These are phyloP conservation scores for Thymelicus lineola DNA, from an alignment of 2,888 invertebrate genomes.

Conservation along the genomic window DNA sequence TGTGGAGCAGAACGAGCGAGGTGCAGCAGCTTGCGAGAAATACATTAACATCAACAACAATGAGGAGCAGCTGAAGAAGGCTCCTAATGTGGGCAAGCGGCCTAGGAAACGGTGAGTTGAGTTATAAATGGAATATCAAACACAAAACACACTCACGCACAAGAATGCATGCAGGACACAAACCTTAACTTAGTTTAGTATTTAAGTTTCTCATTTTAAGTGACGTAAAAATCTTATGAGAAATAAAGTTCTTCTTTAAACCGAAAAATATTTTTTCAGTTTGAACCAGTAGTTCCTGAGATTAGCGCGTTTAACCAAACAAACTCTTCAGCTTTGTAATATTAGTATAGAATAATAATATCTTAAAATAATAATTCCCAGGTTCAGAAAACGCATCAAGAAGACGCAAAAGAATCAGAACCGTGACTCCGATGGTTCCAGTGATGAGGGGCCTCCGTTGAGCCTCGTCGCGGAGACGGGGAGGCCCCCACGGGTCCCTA, in stretches of 20 bases:
- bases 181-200: too few relatives aligned
- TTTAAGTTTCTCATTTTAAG: too few relatives aligned
- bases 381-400: conserved; percentile 75
- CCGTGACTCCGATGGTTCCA: conserved; percentile 71
- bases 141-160: too few relatives aligned
- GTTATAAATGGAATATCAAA: too few relatives aligned
- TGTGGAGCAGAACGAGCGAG: conserved; percentile 51
- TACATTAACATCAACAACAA: conserved; percentile 76
- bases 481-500: conserved; percentile 65
- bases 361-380: too few relatives aligned
- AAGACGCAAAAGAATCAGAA: conserved; percentile 59
- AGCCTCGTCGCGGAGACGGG: conserved; percentile 64
- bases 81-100: conserved; percentile 52
- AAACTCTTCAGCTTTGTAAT: background rate
- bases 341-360: too few relatives aligned
- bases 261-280: too few relatives aligned
- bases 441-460: conserved; percentile 71
- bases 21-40: conserved; percentile 56
- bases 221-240: too few relatives aligned
- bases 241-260: too few relatives aligned
- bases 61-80: conserved; percentile 64
- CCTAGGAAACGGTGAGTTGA: conserved; percentile 23
- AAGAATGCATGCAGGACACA: too few relatives aligned
- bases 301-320: too few relatives aligned
- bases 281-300: too few relatives aligned